phyloP scores from a whole-genome alignment of 2,888 invertebrate genomes.

The Drosophila mettleri region DNA sequence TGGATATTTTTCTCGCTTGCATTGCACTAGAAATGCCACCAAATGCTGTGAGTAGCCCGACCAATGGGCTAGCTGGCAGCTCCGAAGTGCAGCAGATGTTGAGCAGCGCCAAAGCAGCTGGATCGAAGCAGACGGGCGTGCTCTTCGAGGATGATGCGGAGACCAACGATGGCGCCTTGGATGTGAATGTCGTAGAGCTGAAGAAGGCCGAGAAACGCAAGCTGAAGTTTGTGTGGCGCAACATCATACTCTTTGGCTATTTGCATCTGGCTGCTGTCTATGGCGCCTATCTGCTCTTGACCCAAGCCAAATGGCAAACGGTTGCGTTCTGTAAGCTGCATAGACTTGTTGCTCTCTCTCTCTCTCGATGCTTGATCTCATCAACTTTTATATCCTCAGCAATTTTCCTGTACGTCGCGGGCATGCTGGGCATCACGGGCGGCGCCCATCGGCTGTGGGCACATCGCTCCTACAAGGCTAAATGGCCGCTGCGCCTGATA shows the following conservation, averaged over 20 bases:
- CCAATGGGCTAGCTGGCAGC: neutral
- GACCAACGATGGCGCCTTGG: constrained; percentile 87
- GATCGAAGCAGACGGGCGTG: constrained; percentile 86
- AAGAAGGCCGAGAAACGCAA: constrained; percentile 87
- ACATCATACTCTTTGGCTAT: constrained; percentile 90
- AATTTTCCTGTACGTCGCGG: constrained; percentile 89
- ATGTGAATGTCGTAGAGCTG: constrained; percentile 86
- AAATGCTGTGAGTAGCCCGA: constrained; percentile 58
- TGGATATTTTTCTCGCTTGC: neutral
- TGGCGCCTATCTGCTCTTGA: constrained; percentile 90
- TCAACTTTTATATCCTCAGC: constrained; percentile 86
- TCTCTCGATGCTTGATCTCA: neutral
- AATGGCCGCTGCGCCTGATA: constrained; percentile 92
- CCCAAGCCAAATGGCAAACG: constrained; percentile 90
- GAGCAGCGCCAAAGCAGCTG: neutral
- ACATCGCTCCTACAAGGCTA: constrained; percentile 97
- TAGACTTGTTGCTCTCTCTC: neutral
- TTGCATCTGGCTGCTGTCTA: constrained; percentile 91
- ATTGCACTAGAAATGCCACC: constrained; percentile 68
- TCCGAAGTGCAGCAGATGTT: constrained; percentile 8
- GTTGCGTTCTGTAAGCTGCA: constrained; percentile 89
- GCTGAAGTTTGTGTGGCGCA: constrained; percentile 91
- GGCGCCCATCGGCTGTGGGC: constrained; percentile 98
- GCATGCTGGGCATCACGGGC: constrained; percentile 97
- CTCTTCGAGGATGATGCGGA: constrained; percentile 89